Conservation (phyloP, 1,140 invertebrate species). For the Phenacoccus solenopsis region DNA sequence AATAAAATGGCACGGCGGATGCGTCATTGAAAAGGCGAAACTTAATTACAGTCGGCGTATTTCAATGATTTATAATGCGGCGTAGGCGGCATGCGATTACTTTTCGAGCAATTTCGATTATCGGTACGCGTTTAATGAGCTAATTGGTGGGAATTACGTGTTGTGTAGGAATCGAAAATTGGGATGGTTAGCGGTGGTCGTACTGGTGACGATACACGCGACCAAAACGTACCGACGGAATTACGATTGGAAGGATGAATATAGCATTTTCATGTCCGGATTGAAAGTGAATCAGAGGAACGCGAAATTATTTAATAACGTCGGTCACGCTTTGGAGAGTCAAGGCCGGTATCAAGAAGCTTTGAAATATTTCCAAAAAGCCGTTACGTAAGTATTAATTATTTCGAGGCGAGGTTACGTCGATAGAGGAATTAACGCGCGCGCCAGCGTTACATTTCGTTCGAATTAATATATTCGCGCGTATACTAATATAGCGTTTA, state of each 20-base stretch:
- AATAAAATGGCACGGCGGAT: constrained; percentile 2
- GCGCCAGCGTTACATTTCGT: no score
- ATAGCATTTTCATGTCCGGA: constrained; percentile 83
- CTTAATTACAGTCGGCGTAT: background rate
- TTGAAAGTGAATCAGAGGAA: constrained; percentile 81
- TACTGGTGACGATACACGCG: constrained; percentile 59
- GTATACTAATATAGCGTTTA: no score
- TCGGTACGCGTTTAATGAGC: background rate
- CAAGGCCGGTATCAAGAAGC: constrained; percentile 73
- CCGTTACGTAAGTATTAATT: constrained; percentile 45
- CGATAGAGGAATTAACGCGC: no score
- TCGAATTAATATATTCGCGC: no score
- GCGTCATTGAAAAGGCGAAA: background rate
- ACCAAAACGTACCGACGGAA: constrained; percentile 76
- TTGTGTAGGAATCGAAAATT: constrained; percentile 27
- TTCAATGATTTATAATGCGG: background rate
- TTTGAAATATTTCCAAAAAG: constrained; percentile 80
- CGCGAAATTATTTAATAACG: constrained; percentile 94
- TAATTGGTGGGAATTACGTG: constrained; percentile 24
- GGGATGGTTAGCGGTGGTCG: constrained; percentile 44
- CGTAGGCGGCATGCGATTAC: constrained; percentile 34
- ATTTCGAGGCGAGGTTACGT: background rate
- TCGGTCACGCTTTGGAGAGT: constrained; percentile 86
- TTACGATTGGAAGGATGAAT: constrained; percentile 85
- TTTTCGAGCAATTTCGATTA: constrained; percentile 26